Conservation (phyloP, 2,888 invertebrate species). For the Anaspis maculata region DNA sequence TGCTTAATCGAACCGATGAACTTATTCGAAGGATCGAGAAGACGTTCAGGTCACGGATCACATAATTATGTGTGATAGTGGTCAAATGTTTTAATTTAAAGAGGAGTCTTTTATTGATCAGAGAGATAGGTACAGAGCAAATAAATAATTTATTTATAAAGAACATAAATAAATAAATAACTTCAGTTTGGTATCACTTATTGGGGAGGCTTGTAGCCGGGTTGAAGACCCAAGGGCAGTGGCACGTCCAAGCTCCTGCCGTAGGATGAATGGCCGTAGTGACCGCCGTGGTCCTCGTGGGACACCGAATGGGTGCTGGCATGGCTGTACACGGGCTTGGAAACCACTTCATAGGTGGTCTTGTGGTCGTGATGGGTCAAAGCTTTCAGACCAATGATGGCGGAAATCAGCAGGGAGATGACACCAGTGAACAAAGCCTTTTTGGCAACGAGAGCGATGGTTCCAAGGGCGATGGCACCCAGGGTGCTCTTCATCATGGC, state of each 20-base stretch:
- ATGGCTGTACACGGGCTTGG: constrained; percentile 70
- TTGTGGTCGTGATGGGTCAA: constrained; percentile 59
- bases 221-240: constrained; percentile 36
- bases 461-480: constrained; percentile 61
- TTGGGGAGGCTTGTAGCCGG: constrained; percentile 54
- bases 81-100: no score
- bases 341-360: constrained; percentile 77
- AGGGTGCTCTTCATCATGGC: constrained; percentile 60
- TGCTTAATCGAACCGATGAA: no score
- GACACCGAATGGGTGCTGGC: constrained; percentile 58
- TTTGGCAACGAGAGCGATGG: constrained; percentile 68
- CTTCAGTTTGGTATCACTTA: no score
- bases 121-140: no score
- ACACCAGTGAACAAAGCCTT: constrained; percentile 77
- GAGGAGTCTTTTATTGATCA: no score
- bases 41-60: no score
- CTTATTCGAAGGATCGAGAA: no score
- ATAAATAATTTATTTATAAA: no score
- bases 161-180: no score
- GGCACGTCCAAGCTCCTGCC: constrained; percentile 45
- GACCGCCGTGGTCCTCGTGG: constrained; percentile 52
- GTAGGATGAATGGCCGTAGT: constrained; percentile 45
- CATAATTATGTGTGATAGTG: no score
- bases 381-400: constrained; percentile 67
- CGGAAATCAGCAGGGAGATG: constrained; percentile 70